phyloP scores from a whole-genome alignment of 2,797 vertebrate species.

The Chelon auratus region DNA sequence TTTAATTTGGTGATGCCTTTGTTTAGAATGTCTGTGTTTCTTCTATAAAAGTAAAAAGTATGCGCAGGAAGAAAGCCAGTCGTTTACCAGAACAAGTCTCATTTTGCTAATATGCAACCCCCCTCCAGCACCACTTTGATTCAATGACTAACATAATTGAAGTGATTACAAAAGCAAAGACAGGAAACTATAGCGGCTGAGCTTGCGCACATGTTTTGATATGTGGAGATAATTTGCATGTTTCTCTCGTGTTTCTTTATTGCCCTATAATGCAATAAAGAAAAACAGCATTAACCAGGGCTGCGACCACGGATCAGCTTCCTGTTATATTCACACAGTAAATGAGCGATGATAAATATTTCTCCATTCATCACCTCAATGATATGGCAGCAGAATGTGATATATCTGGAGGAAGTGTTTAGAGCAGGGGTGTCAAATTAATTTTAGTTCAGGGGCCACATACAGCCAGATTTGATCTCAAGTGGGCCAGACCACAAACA shows the following conservation, averaged over 20 bases:
- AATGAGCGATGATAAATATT: slow-evolving; percentile 58
- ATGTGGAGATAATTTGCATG: background rate
- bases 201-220: slow-evolving; percentile 21
- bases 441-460: no score
- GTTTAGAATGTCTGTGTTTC: slow-evolving; percentile 5
- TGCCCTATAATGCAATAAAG: slow-evolving; percentile 49
- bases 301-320: slow-evolving; percentile 47
- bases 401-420: slow-evolving; percentile 59
- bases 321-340: slow-evolving; percentile 20
- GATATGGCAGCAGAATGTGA: slow-evolving; percentile 44
- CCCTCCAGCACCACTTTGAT: slow-evolving; percentile 6
- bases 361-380: slow-evolving; percentile 44
- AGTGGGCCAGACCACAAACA: no score
- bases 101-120: background rate
- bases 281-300: slow-evolving; percentile 18
- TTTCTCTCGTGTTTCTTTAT: slow-evolving; percentile 48
- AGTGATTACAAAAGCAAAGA: slow-evolving; percentile 31
- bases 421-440: background rate
- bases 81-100: slow-evolving; percentile 5
- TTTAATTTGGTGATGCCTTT: slow-evolving; percentile 19
- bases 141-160: slow-evolving; percentile 27
- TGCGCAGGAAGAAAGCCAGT: slow-evolving; percentile 6
- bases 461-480: no score
- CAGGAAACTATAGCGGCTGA: slow-evolving; percentile 1
- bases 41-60: slow-evolving; percentile 25